Percentiles rank a stretch among this genome's conserved stretches.
These are phyloP conservation scores for Rana temporaria DNA, from an alignment of 2,113 vertebrate genomes.

Conservation along the genomic window DNA sequence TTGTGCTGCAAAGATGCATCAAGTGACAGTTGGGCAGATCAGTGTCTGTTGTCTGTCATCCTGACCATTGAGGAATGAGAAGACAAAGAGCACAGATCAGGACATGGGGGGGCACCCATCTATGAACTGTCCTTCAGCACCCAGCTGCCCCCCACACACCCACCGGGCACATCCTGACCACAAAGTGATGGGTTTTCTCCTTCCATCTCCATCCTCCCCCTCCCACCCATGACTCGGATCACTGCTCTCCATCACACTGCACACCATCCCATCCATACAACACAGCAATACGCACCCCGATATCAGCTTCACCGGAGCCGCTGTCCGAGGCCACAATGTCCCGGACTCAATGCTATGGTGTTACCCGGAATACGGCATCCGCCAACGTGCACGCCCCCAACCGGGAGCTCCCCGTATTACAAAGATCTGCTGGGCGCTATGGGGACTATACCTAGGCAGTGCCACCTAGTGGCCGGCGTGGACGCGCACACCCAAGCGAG, in stretches of 20 bases:
- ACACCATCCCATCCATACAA: background rate
- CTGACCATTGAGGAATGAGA: too few species aligned
- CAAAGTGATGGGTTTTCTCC: background rate
- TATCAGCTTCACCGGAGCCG: background rate
- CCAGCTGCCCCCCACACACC: background rate
- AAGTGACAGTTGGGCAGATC: too few species aligned
- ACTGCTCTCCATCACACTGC: background rate
- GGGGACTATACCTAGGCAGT: too few species aligned
- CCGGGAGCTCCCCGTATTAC: background rate
- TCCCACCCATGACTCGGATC: background rate
- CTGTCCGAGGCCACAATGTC: background rate
- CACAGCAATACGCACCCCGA: conserved; percentile 18
- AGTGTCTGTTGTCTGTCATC: too few species aligned
- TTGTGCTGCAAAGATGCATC: too few species aligned
- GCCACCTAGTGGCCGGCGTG: too few species aligned
- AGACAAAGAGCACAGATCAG: conserved; percentile 27
- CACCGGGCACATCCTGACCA: background rate
- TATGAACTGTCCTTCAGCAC: conserved; percentile 9
- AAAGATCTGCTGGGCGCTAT: too few species aligned
- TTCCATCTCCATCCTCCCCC: background rate
- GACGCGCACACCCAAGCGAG: too few species aligned
- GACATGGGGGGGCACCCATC: conserved; percentile 16
- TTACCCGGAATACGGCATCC: too few species aligned
- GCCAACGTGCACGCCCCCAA: background rate
- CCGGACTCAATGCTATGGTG: background rate